A percentile compares a stretch with the other conserved stretches of the same genome.
Evolutionary conservation across 2,113 vertebrate species (phyloP).

Genomic region (Dasyornis broadbenti): DNA sequence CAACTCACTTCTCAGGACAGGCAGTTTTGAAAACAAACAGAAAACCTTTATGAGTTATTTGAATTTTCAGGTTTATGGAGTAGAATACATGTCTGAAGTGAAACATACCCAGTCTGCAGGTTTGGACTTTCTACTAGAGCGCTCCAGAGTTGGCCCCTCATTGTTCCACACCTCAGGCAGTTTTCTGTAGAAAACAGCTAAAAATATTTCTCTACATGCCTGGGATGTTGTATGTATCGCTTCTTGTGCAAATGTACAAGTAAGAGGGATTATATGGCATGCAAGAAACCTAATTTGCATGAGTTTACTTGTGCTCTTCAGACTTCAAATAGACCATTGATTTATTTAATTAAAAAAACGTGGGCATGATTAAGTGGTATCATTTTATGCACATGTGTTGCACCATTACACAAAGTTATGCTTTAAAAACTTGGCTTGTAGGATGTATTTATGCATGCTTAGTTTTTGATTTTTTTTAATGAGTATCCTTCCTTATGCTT

Average conservation of each 20-base stretch:
- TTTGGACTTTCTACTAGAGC: neutral
- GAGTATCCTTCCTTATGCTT: neutral
- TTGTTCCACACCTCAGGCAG: neutral
- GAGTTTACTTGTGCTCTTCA: neutral
- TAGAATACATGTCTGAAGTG: neutral
- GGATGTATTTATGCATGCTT: neutral
- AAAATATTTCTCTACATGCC: neutral
- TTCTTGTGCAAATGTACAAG: neutral
- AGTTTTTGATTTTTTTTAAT: neutral
- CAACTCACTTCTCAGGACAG: neutral
- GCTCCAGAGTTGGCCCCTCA: rapidly evolving
- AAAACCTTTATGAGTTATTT: neutral
- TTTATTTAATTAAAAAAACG: neutral
- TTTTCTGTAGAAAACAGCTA: neutral
- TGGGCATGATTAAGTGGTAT: neutral
- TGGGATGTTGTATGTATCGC: neutral
- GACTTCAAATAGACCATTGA: neutral
- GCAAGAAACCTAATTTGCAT: neutral
- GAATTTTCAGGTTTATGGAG: neutral
- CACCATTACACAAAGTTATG: neutral
- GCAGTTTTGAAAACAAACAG: neutral
- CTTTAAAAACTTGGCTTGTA: neutral
- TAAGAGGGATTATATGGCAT: neutral
- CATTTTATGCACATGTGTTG: neutral
- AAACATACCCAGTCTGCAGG: neutral